Conservation (phyloP, 2,113 vertebrate species). For the Martes martes region DNA sequence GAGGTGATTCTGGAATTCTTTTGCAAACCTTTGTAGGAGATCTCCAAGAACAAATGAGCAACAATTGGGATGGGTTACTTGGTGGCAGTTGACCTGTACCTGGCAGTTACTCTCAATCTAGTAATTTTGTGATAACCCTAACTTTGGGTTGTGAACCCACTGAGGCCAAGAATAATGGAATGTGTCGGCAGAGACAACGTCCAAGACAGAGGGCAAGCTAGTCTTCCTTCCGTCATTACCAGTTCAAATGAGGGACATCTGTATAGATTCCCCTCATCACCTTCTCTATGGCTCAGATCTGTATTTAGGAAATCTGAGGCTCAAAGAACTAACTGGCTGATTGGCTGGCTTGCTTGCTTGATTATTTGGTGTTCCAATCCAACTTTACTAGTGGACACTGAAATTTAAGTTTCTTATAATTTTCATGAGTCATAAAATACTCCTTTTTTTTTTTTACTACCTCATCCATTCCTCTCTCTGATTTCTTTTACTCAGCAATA, state of each 20-base stretch:
- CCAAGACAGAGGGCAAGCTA: not conserved
- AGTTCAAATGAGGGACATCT: not conserved
- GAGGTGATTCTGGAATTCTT: not conserved
- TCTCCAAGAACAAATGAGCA: not conserved
- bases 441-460: not conserved
- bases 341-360: not conserved
- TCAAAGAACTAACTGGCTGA: not conserved
- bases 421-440: not conserved
- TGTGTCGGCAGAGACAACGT: not conserved
- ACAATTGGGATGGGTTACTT: not conserved
- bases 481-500: not conserved
- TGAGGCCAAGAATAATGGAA: not conserved
- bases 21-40: not conserved
- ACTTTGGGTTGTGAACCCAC: not conserved
- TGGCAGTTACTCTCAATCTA: not conserved
- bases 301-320: not conserved
- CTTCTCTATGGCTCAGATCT: not conserved
- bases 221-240: not conserved
- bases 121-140: not conserved
- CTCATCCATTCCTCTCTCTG: not conserved
- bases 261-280: no score
- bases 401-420: not conserved
- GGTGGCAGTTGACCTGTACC: not conserved
- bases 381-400: not conserved
- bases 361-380: not conserved